Base-by-base conservation (phyloP, 2,797 vertebrate genomes). In the Chelidonichthys spinosus region DNA sequence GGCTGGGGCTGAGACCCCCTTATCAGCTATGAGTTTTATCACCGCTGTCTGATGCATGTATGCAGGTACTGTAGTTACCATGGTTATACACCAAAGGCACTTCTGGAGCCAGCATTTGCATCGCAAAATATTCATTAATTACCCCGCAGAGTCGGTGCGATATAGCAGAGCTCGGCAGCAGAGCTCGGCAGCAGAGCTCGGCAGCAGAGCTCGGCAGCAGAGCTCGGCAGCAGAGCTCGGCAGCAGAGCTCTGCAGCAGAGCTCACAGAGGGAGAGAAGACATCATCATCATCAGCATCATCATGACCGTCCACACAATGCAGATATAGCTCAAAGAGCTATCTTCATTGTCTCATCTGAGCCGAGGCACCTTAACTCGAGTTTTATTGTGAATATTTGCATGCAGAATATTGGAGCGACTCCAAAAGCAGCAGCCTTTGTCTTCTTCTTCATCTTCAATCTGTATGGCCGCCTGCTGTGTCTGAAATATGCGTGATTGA, bases 71-170 rank as follows among this genome's bases (percentile, higher is more conserved):
- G 87, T 69, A n/a, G 88, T 90, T 89, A 83, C 92, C 87, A 87
- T 89, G 90, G 89, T 85, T 89, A 88, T 89, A 68, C 85, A 82
- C 88, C 84, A 76, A 81, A 83, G 85, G 85, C 84, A 72, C 67
- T 66, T 77, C 76, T 77, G 78, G 60, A 63, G 74, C 62, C 50
- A 3, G 79, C 89, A 89, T 92, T 92, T 87, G 74, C 88, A 85
- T 89, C 39, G 64, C 86, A 85, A 92, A 89, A 92, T 91, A 94
- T 89, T 91, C 92, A 87, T 85, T 86, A 81, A 63, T 87, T 87
- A 70, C 87, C 86, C 86, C 25, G 60, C 67, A 17, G 87, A 90
- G 87, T 68, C 44, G 60, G 72, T 13, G 61, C 40, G 70, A 82
- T 69, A 73, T 68, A 71, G 50, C 59, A 7, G 68, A 50, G 47